phyloP scores from a whole-genome alignment of 2,113 vertebrate species.

The Oophaga pumilio region DNA sequence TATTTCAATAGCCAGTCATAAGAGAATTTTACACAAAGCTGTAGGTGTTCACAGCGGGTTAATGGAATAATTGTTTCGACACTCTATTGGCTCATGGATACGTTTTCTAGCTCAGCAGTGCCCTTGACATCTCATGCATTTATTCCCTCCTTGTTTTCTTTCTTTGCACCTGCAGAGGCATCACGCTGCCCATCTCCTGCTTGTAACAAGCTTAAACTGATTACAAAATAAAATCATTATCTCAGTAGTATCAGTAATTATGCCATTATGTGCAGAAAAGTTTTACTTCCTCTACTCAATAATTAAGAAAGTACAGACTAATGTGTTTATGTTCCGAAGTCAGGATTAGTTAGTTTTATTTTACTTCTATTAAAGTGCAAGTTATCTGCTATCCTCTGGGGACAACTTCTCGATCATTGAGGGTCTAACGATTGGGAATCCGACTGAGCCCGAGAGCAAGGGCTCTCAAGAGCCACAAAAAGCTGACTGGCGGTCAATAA shows the following conservation, averaged over 20 bases:
- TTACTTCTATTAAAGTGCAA: too few relatives aligned
- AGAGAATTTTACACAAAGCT: background rate
- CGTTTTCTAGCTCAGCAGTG: background rate
- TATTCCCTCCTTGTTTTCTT: background rate
- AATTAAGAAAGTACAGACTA: too few relatives aligned
- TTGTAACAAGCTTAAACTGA: constrained; percentile 9
- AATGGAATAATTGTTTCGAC: constrained; percentile 25
- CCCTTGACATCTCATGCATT: background rate
- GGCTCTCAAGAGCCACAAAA: too few relatives aligned
- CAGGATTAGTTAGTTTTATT: too few relatives aligned
- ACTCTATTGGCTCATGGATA: background rate
- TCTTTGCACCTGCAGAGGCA: constrained; percentile 2
- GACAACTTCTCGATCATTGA: too few relatives aligned
- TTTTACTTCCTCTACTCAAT: too few relatives aligned
- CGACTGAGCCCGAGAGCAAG: too few relatives aligned
- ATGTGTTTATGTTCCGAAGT: too few relatives aligned
- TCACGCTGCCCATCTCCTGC: background rate
- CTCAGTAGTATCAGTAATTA: constrained; percentile 10
- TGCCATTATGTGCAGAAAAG: too few relatives aligned
- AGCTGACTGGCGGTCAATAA: too few relatives aligned
- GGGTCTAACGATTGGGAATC: too few relatives aligned
- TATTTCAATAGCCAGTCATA: background rate
- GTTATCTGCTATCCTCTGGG: too few relatives aligned
- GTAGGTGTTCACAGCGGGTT: constrained; percentile 4
- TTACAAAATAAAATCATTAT: constrained; percentile 27